Evolutionary conservation across 2,888 invertebrate species (phyloP).

Genomic region (Choristoneura rosaceana): DNA sequence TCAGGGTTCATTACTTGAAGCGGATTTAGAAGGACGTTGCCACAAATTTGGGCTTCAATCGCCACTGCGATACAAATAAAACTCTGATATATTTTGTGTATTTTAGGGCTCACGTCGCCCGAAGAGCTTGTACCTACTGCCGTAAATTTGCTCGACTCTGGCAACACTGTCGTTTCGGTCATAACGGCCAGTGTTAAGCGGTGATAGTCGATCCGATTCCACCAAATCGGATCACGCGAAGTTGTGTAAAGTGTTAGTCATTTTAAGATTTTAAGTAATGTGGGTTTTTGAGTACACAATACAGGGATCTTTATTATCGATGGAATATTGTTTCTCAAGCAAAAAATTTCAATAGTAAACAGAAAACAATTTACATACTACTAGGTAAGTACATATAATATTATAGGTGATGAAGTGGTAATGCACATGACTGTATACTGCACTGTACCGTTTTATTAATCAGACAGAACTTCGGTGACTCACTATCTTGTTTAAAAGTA

Average conservation of each 20-base stretch:
- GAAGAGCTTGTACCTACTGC: slow-evolving; percentile 7
- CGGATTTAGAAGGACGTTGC: not conserved
- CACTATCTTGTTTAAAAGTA: not conserved
- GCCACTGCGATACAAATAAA: slow-evolving; percentile 10
- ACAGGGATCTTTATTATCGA: not conserved
- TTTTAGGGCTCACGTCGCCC: slow-evolving; percentile 18
- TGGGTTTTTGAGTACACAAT: slow-evolving; percentile 1
- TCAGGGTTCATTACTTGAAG: not conserved
- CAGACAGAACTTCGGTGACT: not conserved
- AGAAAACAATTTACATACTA: too few relatives aligned
- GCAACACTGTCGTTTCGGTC: not conserved
- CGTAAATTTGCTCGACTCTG: slow-evolving; percentile 1
- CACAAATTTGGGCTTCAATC: not conserved
- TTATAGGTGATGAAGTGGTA: too few relatives aligned
- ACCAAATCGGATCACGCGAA: slow-evolving; percentile 26
- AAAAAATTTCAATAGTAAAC: too few relatives aligned
- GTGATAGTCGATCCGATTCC: slow-evolving; percentile 14
- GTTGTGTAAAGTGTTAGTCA: slow-evolving; percentile 6
- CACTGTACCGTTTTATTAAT: not conserved
- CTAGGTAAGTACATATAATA: too few relatives aligned
- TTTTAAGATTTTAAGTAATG: not conserved
- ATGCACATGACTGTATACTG: not conserved
- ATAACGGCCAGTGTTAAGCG: slow-evolving; percentile 6
- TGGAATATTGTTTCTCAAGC: not conserved
- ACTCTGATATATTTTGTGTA: slow-evolving; percentile 13